A percentile compares a stretch with the other conserved stretches of the same genome.
These are phyloP conservation scores for Plotosus lineatus DNA, from an alignment of 2,113 vertebrate genomes.

Conservation along the genomic window DNA sequence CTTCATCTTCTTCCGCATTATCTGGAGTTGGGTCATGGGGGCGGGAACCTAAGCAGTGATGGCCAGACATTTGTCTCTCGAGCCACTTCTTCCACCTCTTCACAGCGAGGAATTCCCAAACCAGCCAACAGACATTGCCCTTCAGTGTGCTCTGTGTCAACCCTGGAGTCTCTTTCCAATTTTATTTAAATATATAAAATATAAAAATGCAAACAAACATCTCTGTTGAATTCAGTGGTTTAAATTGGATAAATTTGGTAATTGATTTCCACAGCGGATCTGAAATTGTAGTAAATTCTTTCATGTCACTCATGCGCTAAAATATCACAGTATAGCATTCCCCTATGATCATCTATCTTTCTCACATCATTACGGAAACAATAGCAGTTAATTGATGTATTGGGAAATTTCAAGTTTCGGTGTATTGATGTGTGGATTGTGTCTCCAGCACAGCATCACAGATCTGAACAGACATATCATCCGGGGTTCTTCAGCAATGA, in stretches of 20 bases:
- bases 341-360: not conserved
- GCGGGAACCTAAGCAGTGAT: too few relatives aligned
- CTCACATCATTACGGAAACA: slow-evolving; percentile 19
- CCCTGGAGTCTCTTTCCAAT: too few relatives aligned
- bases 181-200: not conserved
- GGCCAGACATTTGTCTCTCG: too few relatives aligned
- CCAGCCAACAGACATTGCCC: too few relatives aligned
- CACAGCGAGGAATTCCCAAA: too few relatives aligned
- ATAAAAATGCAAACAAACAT: too few relatives aligned
- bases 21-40: too few relatives aligned
- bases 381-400: not conserved
- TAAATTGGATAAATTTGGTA: not conserved
- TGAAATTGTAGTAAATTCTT: not conserved
- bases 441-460: not conserved
- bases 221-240: not conserved
- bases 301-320: not conserved
- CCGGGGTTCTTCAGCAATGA: not conserved
- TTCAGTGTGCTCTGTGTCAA: too few relatives aligned
- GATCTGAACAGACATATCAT: not conserved
- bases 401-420: not conserved
- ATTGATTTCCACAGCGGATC: not conserved
- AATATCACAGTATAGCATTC: not conserved
- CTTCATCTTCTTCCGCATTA: too few relatives aligned
- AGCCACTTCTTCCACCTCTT: too few relatives aligned
- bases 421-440: slow-evolving; percentile 6